Conservation (phyloP, 1,140 invertebrate genomes). For the Musca vetustissima region DNA sequence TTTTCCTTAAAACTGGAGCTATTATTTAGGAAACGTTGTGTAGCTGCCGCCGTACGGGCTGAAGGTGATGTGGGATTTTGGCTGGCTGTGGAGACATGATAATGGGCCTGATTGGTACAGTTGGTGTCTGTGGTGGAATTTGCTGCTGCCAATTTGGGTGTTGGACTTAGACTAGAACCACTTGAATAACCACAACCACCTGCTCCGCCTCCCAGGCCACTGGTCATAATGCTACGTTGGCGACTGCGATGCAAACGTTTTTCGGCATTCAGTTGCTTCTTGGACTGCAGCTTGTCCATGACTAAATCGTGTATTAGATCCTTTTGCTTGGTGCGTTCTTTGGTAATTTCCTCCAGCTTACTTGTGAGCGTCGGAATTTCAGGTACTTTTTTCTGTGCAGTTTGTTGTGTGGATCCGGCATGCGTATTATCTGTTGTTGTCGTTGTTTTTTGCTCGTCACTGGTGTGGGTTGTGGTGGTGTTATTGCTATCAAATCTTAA, state of each 20-base stretch:
- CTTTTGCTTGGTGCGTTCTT: slow-evolving; percentile 69
- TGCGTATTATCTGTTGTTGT: background rate
- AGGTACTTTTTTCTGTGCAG: slow-evolving; percentile 44
- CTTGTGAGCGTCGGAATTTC: slow-evolving; percentile 48
- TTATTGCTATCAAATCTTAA: slow-evolving; percentile 15
- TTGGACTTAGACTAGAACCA: slow-evolving; percentile 43
- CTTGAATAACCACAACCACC: slow-evolving; percentile 28
- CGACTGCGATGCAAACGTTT: slow-evolving; percentile 58
- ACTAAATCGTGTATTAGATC: slow-evolving; percentile 75
- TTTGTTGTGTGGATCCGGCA: background rate
- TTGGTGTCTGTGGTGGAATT: slow-evolving; percentile 42
- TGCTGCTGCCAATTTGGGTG: slow-evolving; percentile 46
- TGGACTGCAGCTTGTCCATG: slow-evolving; percentile 73
- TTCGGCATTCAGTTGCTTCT: slow-evolving; percentile 67
- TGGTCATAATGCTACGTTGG: slow-evolving; percentile 48
- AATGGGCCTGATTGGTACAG: slow-evolving; percentile 49
- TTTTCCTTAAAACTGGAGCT: slow-evolving; percentile 25
- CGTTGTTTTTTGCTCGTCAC: slow-evolving; percentile 23
- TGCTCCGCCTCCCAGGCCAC: slow-evolving; percentile 46
- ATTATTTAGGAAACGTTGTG: background rate
- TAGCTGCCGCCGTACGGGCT: background rate
- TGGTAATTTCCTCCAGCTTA: slow-evolving; percentile 65
- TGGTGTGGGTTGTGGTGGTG: too few species aligned
- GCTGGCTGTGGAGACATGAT: slow-evolving; percentile 45
- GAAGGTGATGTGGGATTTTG: slow-evolving; percentile 21